Percentiles rank a stretch among this genome's conserved stretches.
These are phyloP conservation scores for Cottus gobio DNA, from an alignment of 2,113 vertebrate species.

Conservation along the genomic window DNA sequence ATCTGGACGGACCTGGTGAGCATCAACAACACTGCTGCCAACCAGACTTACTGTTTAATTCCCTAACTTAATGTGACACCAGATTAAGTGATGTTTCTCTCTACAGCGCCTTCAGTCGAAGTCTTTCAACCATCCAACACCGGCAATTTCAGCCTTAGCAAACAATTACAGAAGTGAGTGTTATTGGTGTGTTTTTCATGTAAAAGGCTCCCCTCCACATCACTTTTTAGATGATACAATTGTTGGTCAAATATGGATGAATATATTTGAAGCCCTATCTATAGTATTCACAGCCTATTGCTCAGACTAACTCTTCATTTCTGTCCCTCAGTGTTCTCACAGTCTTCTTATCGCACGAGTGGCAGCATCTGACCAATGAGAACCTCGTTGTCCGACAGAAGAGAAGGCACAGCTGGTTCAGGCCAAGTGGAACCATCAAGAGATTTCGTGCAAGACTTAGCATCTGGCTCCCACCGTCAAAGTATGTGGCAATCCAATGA, in stretches of 20 bases:
- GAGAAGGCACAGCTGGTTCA: constrained; percentile 92
- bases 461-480: constrained; percentile 91
- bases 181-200: background rate
- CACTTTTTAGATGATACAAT: background rate
- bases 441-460: constrained; percentile 91
- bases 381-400: constrained; percentile 87
- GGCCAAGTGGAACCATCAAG: constrained; percentile 90
- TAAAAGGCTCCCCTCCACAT: background rate
- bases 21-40: background rate
- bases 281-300: background rate
- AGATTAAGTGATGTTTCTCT: constrained; percentile 21
- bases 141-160: constrained; percentile 89
- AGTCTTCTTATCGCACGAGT: constrained; percentile 91
- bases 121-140: constrained; percentile 93
- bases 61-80: background rate
- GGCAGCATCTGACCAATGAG: constrained; percentile 92
- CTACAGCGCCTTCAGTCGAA: constrained; percentile 90
- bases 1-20: constrained; percentile 94
- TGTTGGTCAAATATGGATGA: background rate
- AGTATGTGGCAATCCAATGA: constrained; percentile 74
- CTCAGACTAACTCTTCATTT: background rate
- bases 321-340: constrained; percentile 86
- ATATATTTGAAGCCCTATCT: background rate
- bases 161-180: constrained; percentile 93
- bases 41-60: background rate